Percentiles rank a stretch among this genome's conserved stretches.
These are phyloP conservation scores for Meteorus sp. DNA, from an alignment of 1,140 invertebrate species.

Conservation along the genomic window DNA sequence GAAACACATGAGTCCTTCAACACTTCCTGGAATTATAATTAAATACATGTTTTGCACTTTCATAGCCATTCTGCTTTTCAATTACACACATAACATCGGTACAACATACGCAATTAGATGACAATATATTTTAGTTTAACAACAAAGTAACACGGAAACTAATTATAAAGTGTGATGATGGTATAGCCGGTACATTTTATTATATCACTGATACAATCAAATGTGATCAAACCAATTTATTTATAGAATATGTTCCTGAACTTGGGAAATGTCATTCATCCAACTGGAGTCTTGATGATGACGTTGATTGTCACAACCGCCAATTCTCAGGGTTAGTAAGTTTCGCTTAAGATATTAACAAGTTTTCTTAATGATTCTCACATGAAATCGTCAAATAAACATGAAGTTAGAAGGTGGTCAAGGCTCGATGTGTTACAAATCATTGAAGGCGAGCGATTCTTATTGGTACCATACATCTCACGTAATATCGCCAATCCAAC, in stretches of 20 bases:
- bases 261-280: not conserved
- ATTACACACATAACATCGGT: no score
- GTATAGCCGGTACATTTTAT: no score
- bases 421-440: no score
- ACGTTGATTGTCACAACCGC: not conserved
- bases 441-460: no score
- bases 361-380: not conserved
- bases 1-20: not conserved
- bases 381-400: not conserved
- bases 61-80: not conserved
- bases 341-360: not conserved
- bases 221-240: not conserved
- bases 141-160: no score
- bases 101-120: no score
- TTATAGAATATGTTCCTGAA: not conserved
- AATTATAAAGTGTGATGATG: no score
- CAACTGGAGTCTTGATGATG: not conserved
- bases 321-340: constrained; percentile 16
- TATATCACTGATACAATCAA: no score
- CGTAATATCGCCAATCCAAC: no score
- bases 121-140: no score
- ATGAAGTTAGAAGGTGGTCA: constrained; percentile 1
- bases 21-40: not conserved
- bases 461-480: no score
- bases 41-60: not conserved